Conservation (phyloP, 2,113 vertebrate species). For the Girardinichthys multiradiatus region DNA sequence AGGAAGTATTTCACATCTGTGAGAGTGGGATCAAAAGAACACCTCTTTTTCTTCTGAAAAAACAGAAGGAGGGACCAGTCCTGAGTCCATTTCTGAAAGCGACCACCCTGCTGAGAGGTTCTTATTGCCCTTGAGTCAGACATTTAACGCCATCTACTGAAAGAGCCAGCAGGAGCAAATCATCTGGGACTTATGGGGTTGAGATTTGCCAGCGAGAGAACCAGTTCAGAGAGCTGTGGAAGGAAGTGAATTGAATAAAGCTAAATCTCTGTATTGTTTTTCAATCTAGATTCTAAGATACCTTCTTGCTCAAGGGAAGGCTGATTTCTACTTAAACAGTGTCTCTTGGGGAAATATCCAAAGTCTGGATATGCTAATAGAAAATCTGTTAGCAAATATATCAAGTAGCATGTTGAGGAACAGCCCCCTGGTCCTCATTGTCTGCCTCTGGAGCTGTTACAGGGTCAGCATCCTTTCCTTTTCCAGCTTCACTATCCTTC, state of each 20-base stretch:
- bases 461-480: constrained; percentile 1
- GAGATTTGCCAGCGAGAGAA: not conserved
- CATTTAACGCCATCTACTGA: constrained; percentile 64
- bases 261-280: not conserved
- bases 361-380: too few species aligned
- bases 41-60: constrained; percentile 14
- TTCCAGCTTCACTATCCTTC: constrained; percentile 8
- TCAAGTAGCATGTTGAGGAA: not conserved
- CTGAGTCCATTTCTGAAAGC: constrained; percentile 35
- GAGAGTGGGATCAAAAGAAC: constrained; percentile 43
- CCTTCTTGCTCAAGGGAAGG: not conserved
- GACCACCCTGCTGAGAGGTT: constrained; percentile 51
- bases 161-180: constrained; percentile 34
- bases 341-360: not conserved
- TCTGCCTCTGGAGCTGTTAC: constrained; percentile 18
- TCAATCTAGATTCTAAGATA: not conserved
- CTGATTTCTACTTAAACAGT: not conserved
- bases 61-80: constrained; percentile 33
- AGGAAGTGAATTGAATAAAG: not conserved
- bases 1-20: constrained; percentile 14
- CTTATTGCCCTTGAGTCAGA: constrained; percentile 56
- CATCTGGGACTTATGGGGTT: constrained; percentile 22
- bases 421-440: not conserved
- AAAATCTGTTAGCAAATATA: not conserved
- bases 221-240: too few species aligned